Base-by-base conservation (phyloP, 92 coral and sea anemone genomes). In the Phenganax subtilis region DNA sequence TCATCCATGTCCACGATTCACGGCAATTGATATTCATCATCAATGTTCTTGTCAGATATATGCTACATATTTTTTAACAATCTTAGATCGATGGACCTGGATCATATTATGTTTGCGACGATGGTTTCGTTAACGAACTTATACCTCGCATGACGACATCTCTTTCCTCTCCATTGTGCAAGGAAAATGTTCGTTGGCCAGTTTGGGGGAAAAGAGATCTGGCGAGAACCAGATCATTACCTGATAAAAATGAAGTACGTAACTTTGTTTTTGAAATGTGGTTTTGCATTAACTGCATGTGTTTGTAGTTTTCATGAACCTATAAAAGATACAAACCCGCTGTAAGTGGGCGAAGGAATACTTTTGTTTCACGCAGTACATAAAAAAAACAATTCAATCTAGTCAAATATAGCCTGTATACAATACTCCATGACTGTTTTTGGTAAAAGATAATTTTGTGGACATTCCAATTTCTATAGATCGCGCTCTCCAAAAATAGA, bases 81-180 rank as follows among this genome's bases (percentile, higher is more conserved):
- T 15, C 9, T n/a, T 73, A 53, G 59, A 16, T 17, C 3, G 62
- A 14, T 9, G 59, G 6, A n/a, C 62, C 62, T 8, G 47, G 47
- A 37, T 9, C 10, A 29, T 73, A 73, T 25, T 9, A 3, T 15
- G n/a, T 53, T 14, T 44, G 52, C 69, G 74, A 79, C 17, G 72
- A 79, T 79, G 83, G 74, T 12, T 15, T 52, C 51, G 83, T 64
- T 11, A 79, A 47, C 44, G 83, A 61, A 51, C 83, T 79, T 51
- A 79, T 79, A 47, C 83, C 83, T 79, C 83, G 83, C 2, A 79
- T 64, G 37, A 62, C 74, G 11, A 17, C 65, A 62, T 79, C 83
- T 31, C 74, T 79, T 54, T 79, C 83, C 0, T 63, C 74, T 62
- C 25, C 60, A 11, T 11, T 68, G 73, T 65, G 61, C 1, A 79